A percentile compares a stretch with the other conserved stretches of the same genome.
Conservation (phyloP, 1,140 invertebrate genomes). For the Piezodorus guildinii region DNA sequence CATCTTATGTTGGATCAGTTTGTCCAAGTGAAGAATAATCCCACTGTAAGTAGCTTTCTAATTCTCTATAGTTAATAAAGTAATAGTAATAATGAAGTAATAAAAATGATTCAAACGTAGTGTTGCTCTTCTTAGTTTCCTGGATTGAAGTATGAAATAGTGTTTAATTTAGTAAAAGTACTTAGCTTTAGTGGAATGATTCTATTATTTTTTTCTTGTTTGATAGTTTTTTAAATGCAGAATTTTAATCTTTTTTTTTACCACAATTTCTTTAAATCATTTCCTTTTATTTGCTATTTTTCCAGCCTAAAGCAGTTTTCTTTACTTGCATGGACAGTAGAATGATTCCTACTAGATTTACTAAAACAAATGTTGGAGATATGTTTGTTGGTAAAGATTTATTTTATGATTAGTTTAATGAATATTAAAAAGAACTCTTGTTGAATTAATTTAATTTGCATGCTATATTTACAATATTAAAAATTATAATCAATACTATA, state of each 20-base stretch:
- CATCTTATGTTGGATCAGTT: constrained; percentile 84
- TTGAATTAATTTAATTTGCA: not conserved
- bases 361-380: constrained; percentile 88
- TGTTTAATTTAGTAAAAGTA: not conserved
- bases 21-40: constrained; percentile 71
- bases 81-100: too few relatives aligned
- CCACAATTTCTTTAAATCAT: too few relatives aligned
- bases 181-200: not conserved
- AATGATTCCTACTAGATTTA: constrained; percentile 91
- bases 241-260: too few relatives aligned
- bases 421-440: not conserved
- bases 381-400: constrained; percentile 77
- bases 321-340: constrained; percentile 96
- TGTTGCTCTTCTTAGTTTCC: too few relatives aligned
- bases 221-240: too few relatives aligned
- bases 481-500: too few relatives aligned
- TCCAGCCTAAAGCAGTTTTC: constrained; percentile 87
- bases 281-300: constrained; percentile 25
- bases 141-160: too few relatives aligned
- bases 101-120: too few relatives aligned
- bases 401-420: not conserved
- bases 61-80: too few relatives aligned
- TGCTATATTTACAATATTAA: too few relatives aligned
- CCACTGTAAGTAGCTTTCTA: constrained; percentile 52
- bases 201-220: not conserved